These are phyloP conservation scores for Halcyon leucocephala DNA, from an alignment of 2,797 vertebrate species.

Conservation along the genomic window DNA sequence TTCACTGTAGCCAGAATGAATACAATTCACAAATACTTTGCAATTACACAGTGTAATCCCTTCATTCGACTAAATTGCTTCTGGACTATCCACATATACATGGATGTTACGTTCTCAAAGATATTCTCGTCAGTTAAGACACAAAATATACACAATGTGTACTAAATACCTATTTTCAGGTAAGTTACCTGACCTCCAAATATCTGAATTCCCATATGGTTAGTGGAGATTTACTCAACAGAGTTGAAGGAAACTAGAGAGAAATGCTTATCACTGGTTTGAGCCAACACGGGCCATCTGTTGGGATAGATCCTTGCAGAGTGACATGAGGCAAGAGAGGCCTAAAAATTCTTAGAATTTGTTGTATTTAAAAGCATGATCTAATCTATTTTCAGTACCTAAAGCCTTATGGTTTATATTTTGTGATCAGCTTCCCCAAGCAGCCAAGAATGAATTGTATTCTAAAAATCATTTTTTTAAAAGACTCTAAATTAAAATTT, in stretches of 20 bases:
- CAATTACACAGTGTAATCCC: background rate
- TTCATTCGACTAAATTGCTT: background rate
- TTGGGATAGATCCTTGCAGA: background rate
- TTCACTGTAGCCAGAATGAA: background rate
- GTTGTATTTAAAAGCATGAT: background rate
- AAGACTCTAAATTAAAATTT: background rate
- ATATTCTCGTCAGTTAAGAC: background rate
- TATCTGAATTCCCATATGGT: background rate
- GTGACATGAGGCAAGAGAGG: background rate
- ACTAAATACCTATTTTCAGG: background rate
- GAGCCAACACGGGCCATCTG: fast-evolving
- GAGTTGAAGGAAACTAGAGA: background rate
- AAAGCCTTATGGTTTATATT: background rate
- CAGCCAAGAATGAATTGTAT: background rate
- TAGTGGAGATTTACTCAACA: background rate
- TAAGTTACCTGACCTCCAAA: background rate
- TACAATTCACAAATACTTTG: background rate
- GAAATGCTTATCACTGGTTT: background rate
- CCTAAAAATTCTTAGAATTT: background rate
- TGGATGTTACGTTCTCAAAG: background rate
- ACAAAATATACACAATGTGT: background rate
- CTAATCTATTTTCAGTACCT: background rate
- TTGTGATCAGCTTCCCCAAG: background rate
- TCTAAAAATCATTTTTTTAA: background rate
- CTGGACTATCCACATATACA: background rate